Evolutionary conservation across 2,113 vertebrate species (phyloP), one percentile per base, ranked within the genome.

Genomic region (Ctenodactylus gundi): DNA sequence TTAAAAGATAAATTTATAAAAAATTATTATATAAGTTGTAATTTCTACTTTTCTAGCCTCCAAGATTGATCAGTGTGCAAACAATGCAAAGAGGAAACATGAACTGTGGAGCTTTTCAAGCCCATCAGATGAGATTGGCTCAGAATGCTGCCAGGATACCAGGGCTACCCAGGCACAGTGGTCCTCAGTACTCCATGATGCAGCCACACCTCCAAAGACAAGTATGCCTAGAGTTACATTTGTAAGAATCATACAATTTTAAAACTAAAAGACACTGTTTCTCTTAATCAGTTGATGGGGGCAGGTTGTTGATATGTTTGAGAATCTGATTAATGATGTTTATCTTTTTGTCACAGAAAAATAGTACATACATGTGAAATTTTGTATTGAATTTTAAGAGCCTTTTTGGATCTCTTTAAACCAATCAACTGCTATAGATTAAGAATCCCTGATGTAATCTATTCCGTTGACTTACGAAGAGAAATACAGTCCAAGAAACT

Each of bases 61-160:
- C 99, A 60, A 98, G 99, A 97, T 99, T 99, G 98, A 99, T 99
- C 98, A 99, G 99, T 98, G 99, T 99, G 99, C 99, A 99, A 98
- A 98, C 99, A 97, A 98, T 99, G 97, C 99, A 99, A 96, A 98
- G 99, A 97, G 98, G 98, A 95, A 99, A 99, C 92, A 99, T 99
- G 98, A 99, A 99, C 96, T 99, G 99, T 93, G 99, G 99, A 83
- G 97, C 99, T 96, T 99, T 99, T 97, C 99, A 99, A 88, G 99
- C 99, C 90, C 99, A 99, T 97, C 99, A 99, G 95, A 99, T 99
- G 98, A 99, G 99, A 97, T 98, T 99, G 98, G 98, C 99, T 91
- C 98, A 99, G 97, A 98, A 99, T 94, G 98, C 98, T 96, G 98
- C 98, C 96, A 98, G 99, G 94, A 99, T 99, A 95, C 98, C 91